Evolutionary conservation across 2,113 vertebrate genomes (phyloP).

Genomic region (Polypterus bichir): DNA sequence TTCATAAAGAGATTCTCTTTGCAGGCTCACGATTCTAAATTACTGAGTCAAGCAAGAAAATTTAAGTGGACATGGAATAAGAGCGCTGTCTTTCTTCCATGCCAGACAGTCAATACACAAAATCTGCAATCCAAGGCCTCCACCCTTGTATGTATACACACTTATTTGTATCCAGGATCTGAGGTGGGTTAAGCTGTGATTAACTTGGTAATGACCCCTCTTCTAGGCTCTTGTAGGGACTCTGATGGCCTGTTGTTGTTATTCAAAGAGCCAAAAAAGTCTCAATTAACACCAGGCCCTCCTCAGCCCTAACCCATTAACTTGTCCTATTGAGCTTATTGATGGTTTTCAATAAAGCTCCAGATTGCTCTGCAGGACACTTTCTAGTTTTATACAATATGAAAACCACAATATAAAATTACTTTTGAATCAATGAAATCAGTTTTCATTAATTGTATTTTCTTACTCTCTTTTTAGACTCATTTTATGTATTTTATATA

Average conservation of each 20-base stretch:
- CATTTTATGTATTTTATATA: no score
- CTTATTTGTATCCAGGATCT: neutral
- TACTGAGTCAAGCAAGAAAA: neutral
- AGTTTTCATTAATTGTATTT: no score
- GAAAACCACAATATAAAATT: no score
- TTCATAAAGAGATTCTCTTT: neutral
- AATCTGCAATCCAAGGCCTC: neutral
- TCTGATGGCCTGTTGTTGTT: constrained; percentile 8
- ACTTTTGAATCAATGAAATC: no score
- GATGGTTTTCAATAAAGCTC: no score
- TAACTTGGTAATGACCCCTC: constrained; percentile 33
- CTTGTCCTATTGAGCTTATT: neutral
- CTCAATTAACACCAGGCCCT: constrained; percentile 18
- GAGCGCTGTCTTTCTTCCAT: neutral
- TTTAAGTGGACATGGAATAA: neutral
- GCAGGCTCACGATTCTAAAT: neutral
- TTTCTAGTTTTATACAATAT: no score
- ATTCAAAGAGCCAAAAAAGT: constrained; percentile 18
- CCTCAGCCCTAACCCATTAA: constrained; percentile 26
- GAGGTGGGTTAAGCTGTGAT: constrained; percentile 35
- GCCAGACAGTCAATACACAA: constrained; percentile 46
- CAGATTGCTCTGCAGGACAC: no score
- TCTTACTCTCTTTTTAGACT: no score
- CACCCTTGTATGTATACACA: neutral
- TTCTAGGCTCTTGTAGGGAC: constrained; percentile 1